Evolutionary conservation across 1,140 invertebrate species (phyloP), one percentile per base, ranked within the genome.

Genomic region (Drosophila chauvacae): DNA sequence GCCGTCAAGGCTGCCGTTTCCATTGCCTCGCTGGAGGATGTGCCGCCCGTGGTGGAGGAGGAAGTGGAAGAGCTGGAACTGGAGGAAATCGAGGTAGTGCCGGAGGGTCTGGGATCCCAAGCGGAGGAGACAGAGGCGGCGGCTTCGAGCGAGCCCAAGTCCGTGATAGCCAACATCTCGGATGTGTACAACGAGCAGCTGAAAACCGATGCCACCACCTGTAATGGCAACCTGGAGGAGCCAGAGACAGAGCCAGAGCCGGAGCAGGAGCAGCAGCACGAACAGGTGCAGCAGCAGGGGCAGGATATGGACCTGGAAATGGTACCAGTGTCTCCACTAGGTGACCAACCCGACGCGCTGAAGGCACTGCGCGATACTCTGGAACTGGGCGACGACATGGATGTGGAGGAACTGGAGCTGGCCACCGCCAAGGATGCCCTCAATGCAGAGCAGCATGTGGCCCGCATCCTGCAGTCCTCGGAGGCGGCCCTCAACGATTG

Each of bases 401-500:
- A 92, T 26, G 82, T 86, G 6, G 92, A 94, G 68, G 94, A 95
- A 73, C 92, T 94, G 28, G 93, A 93, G 33, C 30, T 91, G 42
- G 91, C 79, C 42, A 90, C 77, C 0, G 78, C 71, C 59, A 91
- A 92, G 75, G 75, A 87, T 59, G 62, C 80, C 4, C 59, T 82
- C 18, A 86, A 91, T 63, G 94, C 94, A 10, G 93, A 94, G 72
- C 94, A 95, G 48, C 94, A 95, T 73, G 94, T 95, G 63, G 93
- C 94, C 60, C 94, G 95, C 61, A 95, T 94, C 59, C 83, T 95
- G 10, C 91, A 94, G 20, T 94, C 93, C 69, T 94, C 93, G 11
- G 95, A 95, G 58, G 94, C 94, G 75, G 92, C 94, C 5, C 65
- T 95, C 14, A 92, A 93, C 39, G 88, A 93, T 35, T 93, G 93